Evolutionary conservation across 2,888 invertebrate species (phyloP).

Genomic region (Eulithis testata): DNA sequence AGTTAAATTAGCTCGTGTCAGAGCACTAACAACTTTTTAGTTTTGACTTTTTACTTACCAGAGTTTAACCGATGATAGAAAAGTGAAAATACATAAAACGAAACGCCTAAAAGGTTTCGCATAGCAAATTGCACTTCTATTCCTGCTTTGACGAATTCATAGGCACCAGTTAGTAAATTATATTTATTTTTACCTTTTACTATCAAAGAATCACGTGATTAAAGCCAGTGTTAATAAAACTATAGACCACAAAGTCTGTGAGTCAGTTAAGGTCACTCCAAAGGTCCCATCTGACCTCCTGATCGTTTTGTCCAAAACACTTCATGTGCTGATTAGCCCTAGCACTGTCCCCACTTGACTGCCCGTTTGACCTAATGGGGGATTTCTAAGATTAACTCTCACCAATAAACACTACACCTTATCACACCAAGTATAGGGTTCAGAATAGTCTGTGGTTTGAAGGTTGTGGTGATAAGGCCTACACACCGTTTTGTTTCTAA

Average conservation of each 20-base stretch:
- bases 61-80: too few species aligned
- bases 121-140: too few species aligned
- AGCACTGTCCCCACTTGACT: slow-evolving; percentile 41
- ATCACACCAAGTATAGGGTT: slow-evolving; percentile 9
- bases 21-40: slow-evolving; percentile 3
- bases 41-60: neutral
- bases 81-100: too few species aligned
- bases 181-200: too few species aligned
- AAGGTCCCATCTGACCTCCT: slow-evolving; percentile 15
- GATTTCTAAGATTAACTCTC: slow-evolving; percentile 39
- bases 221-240: neutral
- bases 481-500: slow-evolving; percentile 41
- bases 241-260: neutral
- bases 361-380: slow-evolving; percentile 42
- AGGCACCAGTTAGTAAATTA: too few species aligned
- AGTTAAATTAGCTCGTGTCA: slow-evolving; percentile 37
- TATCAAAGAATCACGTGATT: too few species aligned
- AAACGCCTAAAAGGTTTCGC: too few species aligned
- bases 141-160: too few species aligned
- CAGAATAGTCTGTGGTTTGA: neutral
- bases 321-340: slow-evolving; percentile 40
- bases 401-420: slow-evolving; percentile 9
- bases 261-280: slow-evolving; percentile 9
- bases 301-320: slow-evolving; percentile 29
- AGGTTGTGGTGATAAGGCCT: slow-evolving; percentile 37